Conservation (phyloP, 2,888 invertebrate genomes). For the Drosophila prostipennis region DNA sequence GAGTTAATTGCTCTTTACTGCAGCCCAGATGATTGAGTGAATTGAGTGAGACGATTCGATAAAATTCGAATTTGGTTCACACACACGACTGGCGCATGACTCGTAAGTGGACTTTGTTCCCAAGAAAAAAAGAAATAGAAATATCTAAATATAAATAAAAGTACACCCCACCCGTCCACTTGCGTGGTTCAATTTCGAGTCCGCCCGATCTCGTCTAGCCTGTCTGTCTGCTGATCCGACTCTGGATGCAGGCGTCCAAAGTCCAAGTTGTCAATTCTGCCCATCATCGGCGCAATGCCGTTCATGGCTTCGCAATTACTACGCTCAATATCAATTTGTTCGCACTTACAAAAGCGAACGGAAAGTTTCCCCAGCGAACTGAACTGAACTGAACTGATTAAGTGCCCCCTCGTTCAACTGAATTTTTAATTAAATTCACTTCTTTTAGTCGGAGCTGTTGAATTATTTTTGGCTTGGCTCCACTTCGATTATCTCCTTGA, state of each 20-base stretch:
- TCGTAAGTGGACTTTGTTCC: slow-evolving; percentile 72
- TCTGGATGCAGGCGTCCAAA: slow-evolving; percentile 37
- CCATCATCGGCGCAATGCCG: slow-evolving; percentile 32
- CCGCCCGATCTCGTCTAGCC: slow-evolving; percentile 41
- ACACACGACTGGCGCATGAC: slow-evolving; percentile 70
- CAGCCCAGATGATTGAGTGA: slow-evolving; percentile 45
- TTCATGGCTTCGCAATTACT: slow-evolving; percentile 36
- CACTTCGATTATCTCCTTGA: slow-evolving; percentile 27
- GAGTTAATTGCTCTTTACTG: slow-evolving; percentile 56
- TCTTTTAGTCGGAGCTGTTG: slow-evolving; percentile 32
- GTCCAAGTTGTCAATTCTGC: slow-evolving; percentile 38
- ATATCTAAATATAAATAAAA: slow-evolving; percentile 17
- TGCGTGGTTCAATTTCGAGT: slow-evolving; percentile 22
- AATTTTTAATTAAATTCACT: slow-evolving; percentile 38
- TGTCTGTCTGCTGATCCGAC: slow-evolving; percentile 33
- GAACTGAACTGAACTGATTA: slow-evolving; percentile 33
- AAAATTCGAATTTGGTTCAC: slow-evolving; percentile 51
- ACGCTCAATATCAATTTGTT: slow-evolving; percentile 37
- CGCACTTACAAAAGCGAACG: slow-evolving; percentile 37
- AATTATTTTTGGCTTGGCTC: slow-evolving; percentile 23
- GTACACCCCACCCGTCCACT: too few species aligned
- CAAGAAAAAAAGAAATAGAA: slow-evolving; percentile 11
- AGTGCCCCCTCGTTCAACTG: slow-evolving; percentile 22
- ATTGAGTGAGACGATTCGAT: slow-evolving; percentile 53
- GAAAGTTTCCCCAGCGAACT: slow-evolving; percentile 40